Evolutionary conservation across 2,797 vertebrate species (phyloP).

Genomic region (Nannoperca obscura): DNA sequence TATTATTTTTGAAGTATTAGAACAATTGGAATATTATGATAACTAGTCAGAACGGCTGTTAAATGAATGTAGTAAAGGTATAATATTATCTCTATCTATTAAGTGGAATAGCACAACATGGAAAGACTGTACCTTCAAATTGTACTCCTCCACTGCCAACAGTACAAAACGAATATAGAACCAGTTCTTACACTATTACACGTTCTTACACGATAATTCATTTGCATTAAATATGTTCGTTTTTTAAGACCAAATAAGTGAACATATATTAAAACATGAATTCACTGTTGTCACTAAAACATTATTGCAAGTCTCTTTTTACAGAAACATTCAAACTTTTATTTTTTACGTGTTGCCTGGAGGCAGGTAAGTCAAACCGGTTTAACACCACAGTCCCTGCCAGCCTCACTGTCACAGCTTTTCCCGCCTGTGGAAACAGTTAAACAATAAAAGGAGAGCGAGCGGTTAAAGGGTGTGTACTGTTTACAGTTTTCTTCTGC

Average conservation of each 20-base stretch:
- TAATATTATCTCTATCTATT: neutral
- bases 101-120: neutral
- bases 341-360: neutral
- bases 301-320: neutral
- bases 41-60: too few species aligned
- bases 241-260: neutral
- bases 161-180: neutral
- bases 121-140: neutral
- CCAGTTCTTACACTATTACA: neutral
- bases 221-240: too few species aligned
- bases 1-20: neutral
- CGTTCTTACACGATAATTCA: neutral
- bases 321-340: neutral
- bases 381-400: neutral
- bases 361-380: constrained; percentile 3
- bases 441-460: neutral
- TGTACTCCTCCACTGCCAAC: neutral
- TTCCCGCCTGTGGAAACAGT: neutral
- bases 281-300: too few species aligned
- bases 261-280: neutral
- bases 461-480: neutral
- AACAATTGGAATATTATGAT: too few species aligned
- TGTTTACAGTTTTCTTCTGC: too few species aligned
- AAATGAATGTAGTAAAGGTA: neutral
- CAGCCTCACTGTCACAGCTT: neutral